Evolutionary conservation across 2,113 vertebrate species (phyloP).

Genomic region (Neogale vison): DNA sequence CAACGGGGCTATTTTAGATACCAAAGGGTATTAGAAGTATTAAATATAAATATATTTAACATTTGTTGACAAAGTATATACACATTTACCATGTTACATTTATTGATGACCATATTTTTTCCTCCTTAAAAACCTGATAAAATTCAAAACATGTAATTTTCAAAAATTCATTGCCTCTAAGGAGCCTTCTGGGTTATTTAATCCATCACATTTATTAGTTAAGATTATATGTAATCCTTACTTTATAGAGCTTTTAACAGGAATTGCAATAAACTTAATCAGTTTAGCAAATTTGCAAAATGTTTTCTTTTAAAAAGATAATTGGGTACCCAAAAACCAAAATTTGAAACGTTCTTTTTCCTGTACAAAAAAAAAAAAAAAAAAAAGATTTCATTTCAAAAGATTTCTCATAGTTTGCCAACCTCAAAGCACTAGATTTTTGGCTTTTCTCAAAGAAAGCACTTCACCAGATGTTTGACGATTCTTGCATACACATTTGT

Average conservation of each 20-base stretch:
- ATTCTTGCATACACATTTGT: slow-evolving; percentile 44
- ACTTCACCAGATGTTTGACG: slow-evolving; percentile 54
- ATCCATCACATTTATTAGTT: background rate
- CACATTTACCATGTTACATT: background rate
- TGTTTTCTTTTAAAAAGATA: background rate
- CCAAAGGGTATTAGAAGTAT: background rate
- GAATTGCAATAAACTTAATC: background rate
- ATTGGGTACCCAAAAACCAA: background rate
- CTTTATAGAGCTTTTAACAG: background rate
- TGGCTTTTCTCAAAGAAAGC: slow-evolving; percentile 63
- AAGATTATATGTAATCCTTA: background rate
- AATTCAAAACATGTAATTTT: background rate
- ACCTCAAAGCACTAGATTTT: slow-evolving; percentile 44
- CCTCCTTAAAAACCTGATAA: background rate
- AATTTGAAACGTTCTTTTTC: slow-evolving; percentile 21
- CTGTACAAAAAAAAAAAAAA: background rate
- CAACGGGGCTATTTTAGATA: background rate
- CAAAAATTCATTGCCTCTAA: background rate
- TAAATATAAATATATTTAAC: background rate
- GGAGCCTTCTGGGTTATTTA: background rate
- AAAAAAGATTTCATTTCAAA: slow-evolving; percentile 57
- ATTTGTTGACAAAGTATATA: background rate
- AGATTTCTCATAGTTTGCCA: slow-evolving; percentile 53
- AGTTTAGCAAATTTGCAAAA: background rate
- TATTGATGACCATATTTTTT: background rate